These are phyloP conservation scores for Tragelaphus strepsiceros DNA, from an alignment of 2,113 vertebrate species.

Conservation along the genomic window DNA sequence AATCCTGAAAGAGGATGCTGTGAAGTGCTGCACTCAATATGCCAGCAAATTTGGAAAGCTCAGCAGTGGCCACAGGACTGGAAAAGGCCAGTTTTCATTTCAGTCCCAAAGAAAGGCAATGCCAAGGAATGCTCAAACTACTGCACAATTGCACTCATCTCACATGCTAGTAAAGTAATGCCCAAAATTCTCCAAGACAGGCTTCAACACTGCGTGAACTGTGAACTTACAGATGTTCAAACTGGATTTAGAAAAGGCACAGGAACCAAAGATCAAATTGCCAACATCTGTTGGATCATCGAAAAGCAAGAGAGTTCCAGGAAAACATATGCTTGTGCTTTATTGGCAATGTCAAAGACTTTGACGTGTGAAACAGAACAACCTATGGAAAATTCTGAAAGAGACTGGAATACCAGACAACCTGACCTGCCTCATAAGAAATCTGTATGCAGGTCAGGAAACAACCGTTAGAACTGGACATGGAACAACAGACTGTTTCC, in stretches of 20 bases:
- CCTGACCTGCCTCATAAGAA: too few species aligned
- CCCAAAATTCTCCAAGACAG: neutral
- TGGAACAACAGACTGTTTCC: too few species aligned
- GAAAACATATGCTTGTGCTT: neutral
- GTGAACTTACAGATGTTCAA: neutral
- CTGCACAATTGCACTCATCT: neutral
- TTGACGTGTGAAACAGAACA: neutral
- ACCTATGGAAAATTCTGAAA: too few species aligned
- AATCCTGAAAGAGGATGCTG: neutral
- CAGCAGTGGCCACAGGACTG: too few species aligned
- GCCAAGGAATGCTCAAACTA: neutral
- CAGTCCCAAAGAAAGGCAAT: too few species aligned
- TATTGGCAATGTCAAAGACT: neutral
- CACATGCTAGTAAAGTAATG: neutral
- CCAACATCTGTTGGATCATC: neutral
- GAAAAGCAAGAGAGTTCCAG: accelerated
- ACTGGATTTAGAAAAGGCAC: neutral
- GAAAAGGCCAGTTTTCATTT: too few species aligned
- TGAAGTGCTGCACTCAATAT: neutral
- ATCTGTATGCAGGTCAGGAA: too few species aligned
- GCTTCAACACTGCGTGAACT: neutral
- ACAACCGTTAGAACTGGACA: accelerated
- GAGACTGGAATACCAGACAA: too few species aligned
- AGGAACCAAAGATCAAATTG: neutral
- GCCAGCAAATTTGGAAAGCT: neutral